phyloP scores from a whole-genome alignment of 2,888 invertebrate species.

The Papilio demoleus region DNA sequence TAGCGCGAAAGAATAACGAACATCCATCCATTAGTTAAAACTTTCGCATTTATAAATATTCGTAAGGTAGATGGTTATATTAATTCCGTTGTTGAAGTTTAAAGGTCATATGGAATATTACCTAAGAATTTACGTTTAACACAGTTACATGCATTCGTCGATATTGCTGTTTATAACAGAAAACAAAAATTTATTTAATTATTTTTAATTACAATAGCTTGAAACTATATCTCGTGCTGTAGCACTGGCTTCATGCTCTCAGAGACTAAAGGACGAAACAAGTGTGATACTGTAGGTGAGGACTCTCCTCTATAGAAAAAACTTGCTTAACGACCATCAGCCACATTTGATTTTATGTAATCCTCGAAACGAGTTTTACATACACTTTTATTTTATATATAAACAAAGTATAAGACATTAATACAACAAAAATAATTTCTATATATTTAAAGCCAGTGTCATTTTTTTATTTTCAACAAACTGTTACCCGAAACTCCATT shows the following conservation, averaged over 20 bases:
- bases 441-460: too few species aligned
- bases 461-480: too few species aligned
- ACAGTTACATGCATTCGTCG: too few species aligned
- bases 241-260: conserved; percentile 46
- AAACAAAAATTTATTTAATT: not conserved
- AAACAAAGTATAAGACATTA: not conserved
- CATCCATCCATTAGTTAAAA: too few species aligned
- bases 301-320: conserved; percentile 13
- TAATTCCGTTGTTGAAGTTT: too few species aligned
- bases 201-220: not conserved
- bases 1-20: too few species aligned
- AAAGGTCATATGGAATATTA: too few species aligned
- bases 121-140: not conserved
- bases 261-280: conserved; percentile 28
- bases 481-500: too few species aligned
- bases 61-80: too few species aligned
- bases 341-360: conserved; percentile 19
- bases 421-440: not conserved
- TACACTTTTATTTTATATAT: not conserved
- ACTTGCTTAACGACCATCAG: conserved; percentile 16
- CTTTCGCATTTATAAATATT: too few species aligned
- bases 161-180: not conserved
- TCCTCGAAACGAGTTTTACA: conserved; percentile 3
- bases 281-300: conserved; percentile 24
- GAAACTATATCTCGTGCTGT: conserved; percentile 9